These are phyloP conservation scores for Chaetura pelagica DNA, from an alignment of 2,113 vertebrate genomes.

Conservation along the genomic window DNA sequence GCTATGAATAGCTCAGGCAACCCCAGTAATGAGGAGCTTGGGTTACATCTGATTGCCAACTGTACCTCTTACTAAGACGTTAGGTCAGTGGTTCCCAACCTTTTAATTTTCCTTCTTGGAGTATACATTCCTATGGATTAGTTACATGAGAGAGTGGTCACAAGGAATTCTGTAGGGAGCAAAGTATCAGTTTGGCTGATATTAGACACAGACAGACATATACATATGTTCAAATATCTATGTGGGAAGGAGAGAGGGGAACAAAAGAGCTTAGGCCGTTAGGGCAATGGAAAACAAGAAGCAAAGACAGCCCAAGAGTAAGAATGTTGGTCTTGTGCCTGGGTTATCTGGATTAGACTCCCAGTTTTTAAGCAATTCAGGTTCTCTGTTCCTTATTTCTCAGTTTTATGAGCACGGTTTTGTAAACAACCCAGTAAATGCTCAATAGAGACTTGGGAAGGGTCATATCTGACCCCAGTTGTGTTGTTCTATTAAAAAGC, in stretches of 20 bases:
- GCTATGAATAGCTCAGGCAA: conserved; percentile 64
- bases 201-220: conserved; percentile 47
- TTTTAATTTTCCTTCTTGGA: conserved; percentile 61
- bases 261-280: conserved; percentile 35
- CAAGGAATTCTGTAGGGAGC: conserved; percentile 49
- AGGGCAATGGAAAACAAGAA: conserved; percentile 32
- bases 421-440: background rate
- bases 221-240: conserved; percentile 59
- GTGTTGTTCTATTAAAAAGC: background rate
- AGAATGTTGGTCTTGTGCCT: background rate
- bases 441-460: background rate
- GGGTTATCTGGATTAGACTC: conserved; percentile 22
- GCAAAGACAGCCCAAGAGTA: background rate
- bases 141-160: conserved; percentile 65
- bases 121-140: conserved; percentile 59
- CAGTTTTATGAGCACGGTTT: background rate
- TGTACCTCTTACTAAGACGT: conserved; percentile 68
- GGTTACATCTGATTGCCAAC: conserved; percentile 66
- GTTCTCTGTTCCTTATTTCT: background rate
- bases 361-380: background rate
- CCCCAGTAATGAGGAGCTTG: conserved; percentile 45
- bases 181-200: conserved; percentile 64
- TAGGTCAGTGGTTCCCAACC: conserved; percentile 69
- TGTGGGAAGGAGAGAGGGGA: conserved; percentile 34
- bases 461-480: background rate